Percentiles rank a stretch among this genome's conserved stretches.
Conservation (phyloP, 2,888 invertebrate genomes). For the Marronus borbonicus region DNA sequence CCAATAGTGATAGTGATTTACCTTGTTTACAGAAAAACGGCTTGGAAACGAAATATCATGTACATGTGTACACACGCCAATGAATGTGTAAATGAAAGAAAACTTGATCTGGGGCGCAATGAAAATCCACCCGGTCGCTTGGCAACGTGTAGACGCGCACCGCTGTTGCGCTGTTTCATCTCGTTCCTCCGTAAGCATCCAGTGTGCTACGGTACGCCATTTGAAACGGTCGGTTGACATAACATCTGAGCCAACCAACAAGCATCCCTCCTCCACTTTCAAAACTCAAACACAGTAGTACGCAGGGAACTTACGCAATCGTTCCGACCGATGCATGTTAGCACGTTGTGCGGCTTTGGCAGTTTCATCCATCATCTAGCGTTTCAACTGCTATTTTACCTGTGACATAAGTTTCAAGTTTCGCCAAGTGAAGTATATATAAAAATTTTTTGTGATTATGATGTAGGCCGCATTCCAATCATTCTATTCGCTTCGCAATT, state of each 20-base stretch:
- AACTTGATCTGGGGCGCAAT: slow-evolving; percentile 48
- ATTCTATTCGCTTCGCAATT: not conserved
- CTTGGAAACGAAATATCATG: slow-evolving; percentile 2
- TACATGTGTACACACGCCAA: slow-evolving; percentile 15
- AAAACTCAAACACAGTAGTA: slow-evolving; percentile 4
- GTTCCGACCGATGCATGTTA: slow-evolving; percentile 36
- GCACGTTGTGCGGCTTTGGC: slow-evolving; percentile 18
- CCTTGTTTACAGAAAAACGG: not conserved
- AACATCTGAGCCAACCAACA: not conserved
- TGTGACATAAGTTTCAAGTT: slow-evolving; percentile 36
- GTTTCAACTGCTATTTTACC: slow-evolving; percentile 18
- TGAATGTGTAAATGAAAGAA: slow-evolving; percentile 55
- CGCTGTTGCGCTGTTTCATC: slow-evolving; percentile 59
- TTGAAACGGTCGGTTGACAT: slow-evolving; percentile 40
- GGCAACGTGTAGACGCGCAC: slow-evolving; percentile 59
- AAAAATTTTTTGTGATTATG: not conserved
- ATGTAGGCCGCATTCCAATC: slow-evolving; percentile 10
- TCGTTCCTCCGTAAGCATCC: slow-evolving; percentile 52
- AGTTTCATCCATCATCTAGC: slow-evolving; percentile 1
- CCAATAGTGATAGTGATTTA: not conserved
- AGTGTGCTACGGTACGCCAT: slow-evolving; percentile 58
- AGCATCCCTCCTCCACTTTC: slow-evolving; percentile 9
- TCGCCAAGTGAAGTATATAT: not conserved
- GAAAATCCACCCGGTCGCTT: slow-evolving; percentile 56
- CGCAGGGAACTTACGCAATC: not conserved